A percentile compares a stretch with the other conserved stretches of the same genome.
phyloP scores from a whole-genome alignment of 1,140 invertebrate species.

The Lysiphlebus fabarum region DNA sequence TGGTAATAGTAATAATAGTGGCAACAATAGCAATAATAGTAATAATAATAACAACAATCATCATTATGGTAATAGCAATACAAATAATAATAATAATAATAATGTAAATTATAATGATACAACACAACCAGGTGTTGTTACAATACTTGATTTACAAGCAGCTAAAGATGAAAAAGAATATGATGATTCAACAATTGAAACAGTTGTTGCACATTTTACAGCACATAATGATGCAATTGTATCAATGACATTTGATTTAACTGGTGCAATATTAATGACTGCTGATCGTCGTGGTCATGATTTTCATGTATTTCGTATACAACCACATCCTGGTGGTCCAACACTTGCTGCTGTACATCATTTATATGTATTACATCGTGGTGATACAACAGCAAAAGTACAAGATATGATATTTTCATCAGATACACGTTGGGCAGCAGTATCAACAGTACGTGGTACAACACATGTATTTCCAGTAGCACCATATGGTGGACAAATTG shows the following conservation, averaged over 20 bases:
- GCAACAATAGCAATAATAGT: no score
- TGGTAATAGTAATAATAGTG: no score
- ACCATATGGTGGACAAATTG: constrained; percentile 91
- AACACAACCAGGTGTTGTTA: constrained; percentile 79
- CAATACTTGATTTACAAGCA: constrained; percentile 77
- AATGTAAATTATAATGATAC: constrained; percentile 50
- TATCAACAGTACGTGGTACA: constrained; percentile 92
- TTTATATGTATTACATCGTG: constrained; percentile 89
- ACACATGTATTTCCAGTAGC: constrained; percentile 97
- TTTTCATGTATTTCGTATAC: constrained; percentile 93
- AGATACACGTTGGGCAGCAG: constrained; percentile 93
- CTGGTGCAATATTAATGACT: constrained; percentile 86
- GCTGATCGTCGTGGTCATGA: constrained; percentile 92
- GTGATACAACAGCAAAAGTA: constrained; percentile 79
- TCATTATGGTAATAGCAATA: no score
- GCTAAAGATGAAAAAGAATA: constrained; percentile 59
- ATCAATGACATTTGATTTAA: constrained; percentile 87
- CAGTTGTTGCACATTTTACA: constrained; percentile 88
- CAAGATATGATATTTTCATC: constrained; percentile 83
- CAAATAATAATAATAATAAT: constrained; percentile 41
- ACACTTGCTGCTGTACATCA: constrained; percentile 90
- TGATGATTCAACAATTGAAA: constrained; percentile 58
- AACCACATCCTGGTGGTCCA: constrained; percentile 87
- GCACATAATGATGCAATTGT: constrained; percentile 91
- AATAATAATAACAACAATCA: constrained; percentile 37